Evolutionary conservation across 1,140 invertebrate species (phyloP), one percentile per base, ranked within the genome.

Genomic region (Cydia splendana): DNA sequence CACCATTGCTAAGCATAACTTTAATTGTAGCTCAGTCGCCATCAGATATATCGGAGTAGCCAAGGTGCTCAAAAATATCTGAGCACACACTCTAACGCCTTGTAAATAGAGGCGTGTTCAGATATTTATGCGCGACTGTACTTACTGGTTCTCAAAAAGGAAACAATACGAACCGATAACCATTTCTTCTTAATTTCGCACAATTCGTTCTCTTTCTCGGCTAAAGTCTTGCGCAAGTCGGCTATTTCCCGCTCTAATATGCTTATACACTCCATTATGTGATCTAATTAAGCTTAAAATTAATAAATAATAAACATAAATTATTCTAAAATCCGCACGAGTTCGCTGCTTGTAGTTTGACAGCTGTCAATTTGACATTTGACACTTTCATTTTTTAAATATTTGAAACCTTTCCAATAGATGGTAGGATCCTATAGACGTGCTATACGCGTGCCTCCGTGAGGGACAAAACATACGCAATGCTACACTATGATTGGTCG

Each of bases 191-290:
- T 86, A 30, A 86, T 77, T 62, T 82, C 78, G 7, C 76, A 74
- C 20, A 92, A 76, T 79, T 90, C 85, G 67, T 81, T 81, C 79
- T 91, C 87, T 78, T 90, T 92, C 65, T 78, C 34, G 62, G 80
- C 48, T 80, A 90, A 83, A 45, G 51, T 80, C 76, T 86, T 85
- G 69, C 86, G 87, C 42, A 92, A 80, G 67, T 86, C 84, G 7
- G 75, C 69, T 71, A 89, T 87, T 85, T 91, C 86, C 38, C 83
- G 79, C 76, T 91, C 88, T 69, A 91, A 79, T 34, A 81, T 82
- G 62, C 71, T 51, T 65, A 90, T 76, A n/a, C 77, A 51, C 71
- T 89, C 87, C 88, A 90, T 90, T 75, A 51, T 82, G 24, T 18
- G 20, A 69, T 74, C 1, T 45, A 71, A 38, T 77, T 62, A 77